These are phyloP conservation scores for Pentalonia nigronervosa DNA, from an alignment of 1,140 invertebrate species.

Conservation along the genomic window DNA sequence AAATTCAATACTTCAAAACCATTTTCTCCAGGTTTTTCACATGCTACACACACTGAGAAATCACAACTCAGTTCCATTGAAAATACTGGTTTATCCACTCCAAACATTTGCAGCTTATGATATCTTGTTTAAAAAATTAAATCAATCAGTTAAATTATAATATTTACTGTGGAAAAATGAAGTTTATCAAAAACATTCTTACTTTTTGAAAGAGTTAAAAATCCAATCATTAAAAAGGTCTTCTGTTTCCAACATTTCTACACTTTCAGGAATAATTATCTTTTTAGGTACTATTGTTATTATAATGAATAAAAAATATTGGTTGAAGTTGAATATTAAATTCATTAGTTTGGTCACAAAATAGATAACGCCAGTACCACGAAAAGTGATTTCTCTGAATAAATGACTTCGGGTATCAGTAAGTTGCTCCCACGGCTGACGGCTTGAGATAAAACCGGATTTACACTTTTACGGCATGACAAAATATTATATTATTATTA, in stretches of 20 bases:
- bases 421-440: too few species aligned
- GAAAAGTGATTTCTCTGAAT: too few species aligned
- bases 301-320: too few species aligned
- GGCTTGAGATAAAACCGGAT: too few species aligned
- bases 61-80: conserved; percentile 35
- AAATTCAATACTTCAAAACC: conserved; percentile 49
- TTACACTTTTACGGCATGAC: too few species aligned
- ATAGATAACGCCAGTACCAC: too few species aligned
- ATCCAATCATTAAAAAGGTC: conserved; percentile 26
- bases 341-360: too few species aligned
- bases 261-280: not conserved
- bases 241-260: not conserved
- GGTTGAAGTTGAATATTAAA: too few species aligned
- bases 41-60: conserved; percentile 18
- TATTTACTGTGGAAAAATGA: not conserved
- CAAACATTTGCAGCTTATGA: conserved; percentile 52
- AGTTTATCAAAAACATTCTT: not conserved
- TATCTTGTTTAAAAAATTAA: not conserved
- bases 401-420: too few species aligned
- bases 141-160: not conserved
- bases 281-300: too few species aligned
- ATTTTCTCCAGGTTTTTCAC: conserved; percentile 4
- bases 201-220: conserved; percentile 46
- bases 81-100: conserved; percentile 17
- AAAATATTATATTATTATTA: too few species aligned